Evolutionary conservation across 2,797 vertebrate species (phyloP).

Genomic region (Acanthopagrus latus): DNA sequence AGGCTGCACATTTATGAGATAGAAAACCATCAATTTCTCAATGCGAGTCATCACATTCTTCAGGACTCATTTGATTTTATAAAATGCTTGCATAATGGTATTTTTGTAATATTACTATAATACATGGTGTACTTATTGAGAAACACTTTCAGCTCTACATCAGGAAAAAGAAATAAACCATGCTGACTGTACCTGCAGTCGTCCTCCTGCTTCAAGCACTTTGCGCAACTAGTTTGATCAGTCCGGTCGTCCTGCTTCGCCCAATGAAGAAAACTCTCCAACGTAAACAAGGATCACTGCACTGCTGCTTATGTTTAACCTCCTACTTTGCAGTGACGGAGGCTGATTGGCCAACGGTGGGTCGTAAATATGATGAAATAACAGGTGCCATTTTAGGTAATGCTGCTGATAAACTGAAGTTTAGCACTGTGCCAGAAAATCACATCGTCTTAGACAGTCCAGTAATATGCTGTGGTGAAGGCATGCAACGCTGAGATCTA

Average conservation of each 20-base stretch:
- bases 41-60: background rate
- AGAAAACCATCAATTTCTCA: background rate
- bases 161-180: constrained; percentile 22
- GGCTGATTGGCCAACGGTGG: constrained; percentile 65
- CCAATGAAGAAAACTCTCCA: constrained; percentile 5
- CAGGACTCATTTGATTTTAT: background rate
- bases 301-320: constrained; percentile 62
- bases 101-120: constrained; percentile 14
- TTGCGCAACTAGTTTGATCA: constrained; percentile 3
- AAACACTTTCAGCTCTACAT: constrained; percentile 7
- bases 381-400: constrained; percentile 20
- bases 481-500: background rate
- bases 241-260: constrained; percentile 22
- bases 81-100: constrained; percentile 21
- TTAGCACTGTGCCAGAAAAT: background rate
- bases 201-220: constrained; percentile 26
- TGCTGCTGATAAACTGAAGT: background rate
- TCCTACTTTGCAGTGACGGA: constrained; percentile 33
- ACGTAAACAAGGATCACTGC: constrained; percentile 24
- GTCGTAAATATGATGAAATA: constrained; percentile 79
- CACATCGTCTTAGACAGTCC: background rate
- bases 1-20: background rate
- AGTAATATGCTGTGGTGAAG: background rate
- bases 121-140: background rate
- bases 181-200: constrained; percentile 65